Base-by-base conservation (phyloP, 2,797 vertebrate genomes). In the Chlorospingus flavigularis region DNA sequence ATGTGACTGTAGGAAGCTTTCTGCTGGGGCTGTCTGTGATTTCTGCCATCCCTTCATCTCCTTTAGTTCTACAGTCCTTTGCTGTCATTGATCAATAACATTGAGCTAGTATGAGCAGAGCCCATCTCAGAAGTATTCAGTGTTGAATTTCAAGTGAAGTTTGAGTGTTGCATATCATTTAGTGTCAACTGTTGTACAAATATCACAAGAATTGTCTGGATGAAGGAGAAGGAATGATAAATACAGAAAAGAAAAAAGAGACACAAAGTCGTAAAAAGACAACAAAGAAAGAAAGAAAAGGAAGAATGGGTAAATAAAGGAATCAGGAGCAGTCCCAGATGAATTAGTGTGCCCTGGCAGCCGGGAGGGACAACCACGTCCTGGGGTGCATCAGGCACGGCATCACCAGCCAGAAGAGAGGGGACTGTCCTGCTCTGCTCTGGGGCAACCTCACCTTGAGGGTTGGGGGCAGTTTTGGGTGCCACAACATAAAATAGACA, bases 291-390 rank as follows among this genome's bases (percentile, higher is more conserved):
- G 30, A 51, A 71, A 53, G 17, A 6, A 81, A 75, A 68, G 18
- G 45, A 53, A 48, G 7, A 80, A 51, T 11, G 4, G 33, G 7
- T 40, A 40, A 60, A n/a, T 68, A 31, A 82, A 45, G 30, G 14
- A 45, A 80, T 30, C 31, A 45, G 40, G 31, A 82, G 8, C 13
- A 50, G 10, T 53, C 23, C 6, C 24, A 60, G 11, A 7, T 37
- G 20, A 55, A 40, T 39, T 5, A 25, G 9, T 33, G 24, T 13
- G 10, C 5, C 8, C 19, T 54, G 39, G 30, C 7, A 47, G 17
- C 24, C 40, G 54, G n/a, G 16, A 33, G 16, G 7, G 7, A 1
- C 28, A 45, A 0, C 3, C 1, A 0, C 13, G 8, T 53, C 24
- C 9, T 51, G 33, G 19, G 10, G 8, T 0, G 1, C 16, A 39